These are phyloP conservation scores for Semotilus atromaculatus DNA, from an alignment of 2,797 vertebrate species.

Conservation along the genomic window DNA sequence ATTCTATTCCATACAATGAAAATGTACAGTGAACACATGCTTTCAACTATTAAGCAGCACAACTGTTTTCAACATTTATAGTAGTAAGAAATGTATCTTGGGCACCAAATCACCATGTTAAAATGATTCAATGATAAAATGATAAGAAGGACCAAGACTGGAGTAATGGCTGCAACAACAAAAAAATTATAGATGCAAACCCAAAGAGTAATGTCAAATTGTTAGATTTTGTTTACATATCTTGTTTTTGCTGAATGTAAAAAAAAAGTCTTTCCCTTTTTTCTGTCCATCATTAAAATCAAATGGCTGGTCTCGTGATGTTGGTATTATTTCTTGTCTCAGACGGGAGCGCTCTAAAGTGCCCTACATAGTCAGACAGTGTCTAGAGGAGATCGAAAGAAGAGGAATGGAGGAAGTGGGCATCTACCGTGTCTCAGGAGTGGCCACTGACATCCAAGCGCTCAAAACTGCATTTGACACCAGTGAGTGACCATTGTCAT, in stretches of 20 bases:
- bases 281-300: not conserved
- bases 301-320: not conserved
- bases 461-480: conserved; percentile 96
- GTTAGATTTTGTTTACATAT: not conserved
- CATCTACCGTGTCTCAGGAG: conserved; percentile 96
- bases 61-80: not conserved
- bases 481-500: conserved; percentile 83
- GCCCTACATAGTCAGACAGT: conserved; percentile 97
- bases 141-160: not conserved
- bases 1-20: not conserved
- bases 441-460: conserved; percentile 96
- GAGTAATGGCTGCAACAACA: not conserved
- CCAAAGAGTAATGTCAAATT: too few relatives aligned
- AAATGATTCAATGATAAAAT: not conserved
- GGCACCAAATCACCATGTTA: not conserved
- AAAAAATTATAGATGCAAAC: too few relatives aligned
- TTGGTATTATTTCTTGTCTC: not conserved
- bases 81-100: not conserved
- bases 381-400: conserved; percentile 95
- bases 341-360: conserved; percentile 97
- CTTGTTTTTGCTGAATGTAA: not conserved
- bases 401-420: conserved; percentile 99
- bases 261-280: not conserved
- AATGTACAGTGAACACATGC: not conserved
- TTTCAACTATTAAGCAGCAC: not conserved